Evolutionary conservation across 2,113 vertebrate genomes (phyloP), one percentile per base, ranked within the genome.

Genomic region (Lycocorax pyrrhopterus): DNA sequence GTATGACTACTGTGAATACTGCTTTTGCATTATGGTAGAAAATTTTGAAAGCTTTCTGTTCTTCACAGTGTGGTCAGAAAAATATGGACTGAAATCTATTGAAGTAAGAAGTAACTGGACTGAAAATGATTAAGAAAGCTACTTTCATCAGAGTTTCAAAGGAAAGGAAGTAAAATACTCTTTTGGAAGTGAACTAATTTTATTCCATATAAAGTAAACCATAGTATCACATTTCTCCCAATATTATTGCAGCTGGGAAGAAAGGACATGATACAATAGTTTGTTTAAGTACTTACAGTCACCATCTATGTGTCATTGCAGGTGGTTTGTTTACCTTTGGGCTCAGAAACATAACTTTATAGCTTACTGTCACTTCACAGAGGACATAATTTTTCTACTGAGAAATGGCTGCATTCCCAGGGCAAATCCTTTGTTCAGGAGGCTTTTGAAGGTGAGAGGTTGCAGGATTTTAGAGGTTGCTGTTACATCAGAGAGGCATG

Each of bases 331-430:
- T 39, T 86, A 79, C 20, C 37, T 66, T 89, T 84, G 51, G 33
- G n/a, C 29, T 89, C 35, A 86, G 64, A 27, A 41, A 37, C 16
- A 4, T 30, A 92, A 62, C 27, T 78, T 74, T 53, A 16, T 58
- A 83, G 75, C 14, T 89, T 13, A 33, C 37, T 88, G 37, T 64
- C 80, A 41, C 59, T 81, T 71, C 77, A 39, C 21, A 69, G 53
- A 76, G 69, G 49, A 39, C 25, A 7, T 94, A 74, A 62, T 93
- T 93, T 79, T 76, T 59, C 59, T 63, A 6, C 21, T 86, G 68
- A 88, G 87, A 80, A 94, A 94, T 71, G 27, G 56, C 69, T 82
- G 76, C 12, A 32, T 91, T 96, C 87, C 69, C 44, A 92, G 76
- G 69, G 52, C 30, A 83, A 77, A 63, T 69, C 30, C 5, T 73